Percentiles rank a stretch among this genome's conserved stretches.
phyloP scores from a whole-genome alignment of 92 coral and sea anemone species.

The Porites evermanni region DNA sequence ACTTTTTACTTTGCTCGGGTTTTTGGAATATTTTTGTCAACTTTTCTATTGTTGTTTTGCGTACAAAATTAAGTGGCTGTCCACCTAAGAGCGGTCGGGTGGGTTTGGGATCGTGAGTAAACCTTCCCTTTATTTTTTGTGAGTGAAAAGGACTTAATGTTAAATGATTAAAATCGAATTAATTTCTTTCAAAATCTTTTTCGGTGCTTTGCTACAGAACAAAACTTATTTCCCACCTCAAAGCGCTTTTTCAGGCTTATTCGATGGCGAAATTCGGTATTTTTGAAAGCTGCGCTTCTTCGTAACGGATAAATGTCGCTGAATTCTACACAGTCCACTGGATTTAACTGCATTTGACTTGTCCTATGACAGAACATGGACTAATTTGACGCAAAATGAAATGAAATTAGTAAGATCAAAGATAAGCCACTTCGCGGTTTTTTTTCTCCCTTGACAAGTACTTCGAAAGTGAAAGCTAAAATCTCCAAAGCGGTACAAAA shows the following conservation, averaged over 20 bases:
- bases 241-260: not conserved
- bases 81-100: too few relatives aligned
- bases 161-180: too few relatives aligned
- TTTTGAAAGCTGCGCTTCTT: constrained; percentile 10
- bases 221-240: too few relatives aligned
- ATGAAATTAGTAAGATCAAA: not conserved
- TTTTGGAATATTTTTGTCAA: too few relatives aligned
- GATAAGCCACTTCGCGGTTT: not conserved
- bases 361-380: not conserved
- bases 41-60: too few relatives aligned
- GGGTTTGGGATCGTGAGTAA: too few relatives aligned
- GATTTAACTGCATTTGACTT: constrained; percentile 13
- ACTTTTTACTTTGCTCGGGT: too few relatives aligned
- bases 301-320: not conserved
- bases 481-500: constrained; percentile 34
- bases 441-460: not conserved
- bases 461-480: not conserved
- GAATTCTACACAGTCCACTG: constrained; percentile 7
- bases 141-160: too few relatives aligned
- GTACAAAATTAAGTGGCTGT: too few relatives aligned
- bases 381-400: not conserved
- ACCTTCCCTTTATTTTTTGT: too few relatives aligned
- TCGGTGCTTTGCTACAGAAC: not conserved
- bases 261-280: not conserved
- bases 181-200: too few relatives aligned